Conservation (phyloP, 2,113 vertebrate species). For the Forbesichthys papilliferus region DNA sequence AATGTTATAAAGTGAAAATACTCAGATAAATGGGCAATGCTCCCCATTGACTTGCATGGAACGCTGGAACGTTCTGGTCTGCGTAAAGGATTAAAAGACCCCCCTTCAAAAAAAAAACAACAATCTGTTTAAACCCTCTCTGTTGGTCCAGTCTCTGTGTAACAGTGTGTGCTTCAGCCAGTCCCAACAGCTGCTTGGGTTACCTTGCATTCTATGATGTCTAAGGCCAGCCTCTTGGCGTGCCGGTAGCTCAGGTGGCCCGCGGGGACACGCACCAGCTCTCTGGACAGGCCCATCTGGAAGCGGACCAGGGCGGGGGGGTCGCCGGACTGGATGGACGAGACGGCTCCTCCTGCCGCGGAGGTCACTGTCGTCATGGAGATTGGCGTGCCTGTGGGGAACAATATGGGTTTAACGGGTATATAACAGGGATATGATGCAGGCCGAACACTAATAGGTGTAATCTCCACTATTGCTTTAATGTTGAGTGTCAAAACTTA, state of each 20-base stretch:
- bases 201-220: slow-evolving; percentile 76
- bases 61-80: too few species aligned
- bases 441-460: background rate
- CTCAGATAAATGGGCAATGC: too few species aligned
- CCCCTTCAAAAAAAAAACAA: too few species aligned
- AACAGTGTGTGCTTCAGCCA: too few species aligned
- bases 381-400: slow-evolving; percentile 12
- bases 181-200: background rate
- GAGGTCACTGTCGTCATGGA: slow-evolving; percentile 42
- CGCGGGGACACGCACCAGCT: slow-evolving; percentile 57
- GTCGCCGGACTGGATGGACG: background rate
- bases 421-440: background rate
- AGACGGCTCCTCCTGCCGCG: background rate
- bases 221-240: slow-evolving; percentile 64
- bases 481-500: background rate
- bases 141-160: too few species aligned
- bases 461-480: background rate
- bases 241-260: slow-evolving; percentile 63
- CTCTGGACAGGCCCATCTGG: slow-evolving; percentile 75
- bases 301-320: slow-evolving; percentile 57
- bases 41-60: too few species aligned
- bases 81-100: too few species aligned
- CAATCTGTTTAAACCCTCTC: too few species aligned
- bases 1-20: too few species aligned
- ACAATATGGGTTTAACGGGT: background rate